Evolutionary conservation across 1,140 invertebrate genomes (phyloP), one percentile per base, ranked within the genome.

Genomic region (Atta cephalotes): DNA sequence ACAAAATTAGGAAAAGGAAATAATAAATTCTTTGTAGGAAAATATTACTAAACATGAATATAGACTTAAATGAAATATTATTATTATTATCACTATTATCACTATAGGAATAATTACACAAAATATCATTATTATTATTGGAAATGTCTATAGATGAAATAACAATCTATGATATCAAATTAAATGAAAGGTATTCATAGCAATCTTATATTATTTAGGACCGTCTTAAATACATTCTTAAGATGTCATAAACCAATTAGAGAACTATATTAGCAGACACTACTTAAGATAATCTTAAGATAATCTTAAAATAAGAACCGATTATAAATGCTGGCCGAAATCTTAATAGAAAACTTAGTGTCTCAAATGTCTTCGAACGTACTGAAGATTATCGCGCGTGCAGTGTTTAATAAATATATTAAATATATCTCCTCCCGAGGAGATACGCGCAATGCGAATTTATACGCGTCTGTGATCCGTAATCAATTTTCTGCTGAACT

Each of bases 401-500:
- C 25, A 39, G 7, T 6, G 31, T 66, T 79, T 10, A 49, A 18
- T 39, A 71, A 70, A 28, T 25, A 39, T 28, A 71, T 70, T 31
- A 28, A 78, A 31, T 49, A 28, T 25, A 25, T 25, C 25, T 49
- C 18, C 56, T n/a, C 12, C n/a, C 16, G 51, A 14, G 49, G 3
- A 58, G 31, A 56, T 35, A 70, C n/a, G 14, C 25, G 58, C 16
- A 51, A 71, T 21, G 16, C 58, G 53, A 21, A 49, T 49, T 49
- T 35, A 51, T 35, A 62, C 21, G 56, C 35, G 28, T 53, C 25
- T n/a, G 56, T 31, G 51, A 72, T 81, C 10, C 0, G 18, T 18
- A 49, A 76, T 76, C 56, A 84, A 62, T 76, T 76, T 76, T 58
- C 25, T 45, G 31, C 39, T n/a, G 45, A 82, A 58, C 60, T 81